Evolutionary conservation across 2,797 vertebrate genomes (phyloP).

Genomic region (Acrossocheilus wenchowensis): DNA sequence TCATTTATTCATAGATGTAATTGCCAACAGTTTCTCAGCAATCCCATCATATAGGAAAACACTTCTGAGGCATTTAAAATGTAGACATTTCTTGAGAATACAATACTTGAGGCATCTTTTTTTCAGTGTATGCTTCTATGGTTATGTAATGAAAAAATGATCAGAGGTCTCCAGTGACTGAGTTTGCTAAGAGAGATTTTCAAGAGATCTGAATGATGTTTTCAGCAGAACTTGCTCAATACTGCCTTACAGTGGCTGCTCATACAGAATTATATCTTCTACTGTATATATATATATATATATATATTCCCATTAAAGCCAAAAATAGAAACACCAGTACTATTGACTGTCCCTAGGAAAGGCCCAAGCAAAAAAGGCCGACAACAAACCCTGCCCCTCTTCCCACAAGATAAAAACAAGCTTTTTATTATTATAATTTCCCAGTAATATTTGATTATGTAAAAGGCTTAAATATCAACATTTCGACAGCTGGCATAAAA

Average conservation of each 20-base stretch:
- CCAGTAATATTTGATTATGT: neutral
- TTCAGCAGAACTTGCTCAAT: constrained; percentile 35
- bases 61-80: neutral
- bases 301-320: constrained; percentile 27
- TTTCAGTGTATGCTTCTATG: neutral
- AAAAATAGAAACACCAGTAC: constrained; percentile 28
- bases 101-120: constrained; percentile 10
- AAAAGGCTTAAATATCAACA: neutral
- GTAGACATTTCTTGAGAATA: neutral
- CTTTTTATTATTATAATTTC: neutral
- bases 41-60: neutral
- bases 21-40: neutral
- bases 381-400: neutral
- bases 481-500: constrained; percentile 18
- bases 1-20: neutral
- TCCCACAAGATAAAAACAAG: neutral
- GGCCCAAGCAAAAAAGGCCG: neutral
- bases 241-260: constrained; percentile 48
- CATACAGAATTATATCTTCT: neutral
- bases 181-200: constrained; percentile 20
- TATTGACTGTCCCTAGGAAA: neutral
- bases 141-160: constrained; percentile 36
- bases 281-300: neutral
- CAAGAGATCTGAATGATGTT: constrained; percentile 1
- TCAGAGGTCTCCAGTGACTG: constrained; percentile 25